Conservation (phyloP, 1,140 invertebrate species). For the Eulimnadia texana region DNA sequence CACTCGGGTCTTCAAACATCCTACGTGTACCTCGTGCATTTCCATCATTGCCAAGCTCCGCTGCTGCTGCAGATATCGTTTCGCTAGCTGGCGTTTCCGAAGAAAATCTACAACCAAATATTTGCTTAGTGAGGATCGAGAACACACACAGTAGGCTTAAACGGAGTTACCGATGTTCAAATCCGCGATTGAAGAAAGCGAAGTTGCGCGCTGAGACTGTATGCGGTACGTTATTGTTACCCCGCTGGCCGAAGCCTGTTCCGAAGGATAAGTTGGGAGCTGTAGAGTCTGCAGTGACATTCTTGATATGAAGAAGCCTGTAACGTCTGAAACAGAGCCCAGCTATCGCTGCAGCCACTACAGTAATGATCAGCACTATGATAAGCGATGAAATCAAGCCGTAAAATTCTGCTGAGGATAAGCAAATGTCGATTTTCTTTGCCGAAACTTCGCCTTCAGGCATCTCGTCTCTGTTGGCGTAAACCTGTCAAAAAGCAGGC, state of each 20-base stretch:
- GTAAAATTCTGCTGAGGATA: slow-evolving; percentile 58
- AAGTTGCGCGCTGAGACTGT: slow-evolving; percentile 20
- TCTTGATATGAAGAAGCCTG: slow-evolving; percentile 51
- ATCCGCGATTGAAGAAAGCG: slow-evolving; percentile 25
- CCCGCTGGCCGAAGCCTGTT: slow-evolving; percentile 16
- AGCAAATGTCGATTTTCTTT: slow-evolving; percentile 43
- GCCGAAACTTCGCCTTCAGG: slow-evolving; percentile 38
- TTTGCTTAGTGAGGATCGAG: background rate
- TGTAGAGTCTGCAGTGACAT: slow-evolving; percentile 38
- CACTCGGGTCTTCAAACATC: slow-evolving; percentile 64
- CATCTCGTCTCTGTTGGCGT: slow-evolving; percentile 55
- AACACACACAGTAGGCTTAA: background rate
- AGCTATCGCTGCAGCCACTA: slow-evolving; percentile 44
- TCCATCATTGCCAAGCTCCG: background rate
- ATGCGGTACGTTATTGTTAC: slow-evolving; percentile 15
- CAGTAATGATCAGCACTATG: slow-evolving; percentile 47
- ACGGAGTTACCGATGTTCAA: slow-evolving; percentile 22
- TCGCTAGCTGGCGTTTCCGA: background rate
- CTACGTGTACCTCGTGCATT: background rate
- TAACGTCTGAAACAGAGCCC: slow-evolving; percentile 53
- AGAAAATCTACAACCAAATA: background rate
- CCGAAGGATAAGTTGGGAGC: slow-evolving; percentile 12
- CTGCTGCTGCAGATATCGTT: background rate
- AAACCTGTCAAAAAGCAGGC: slow-evolving; percentile 41
- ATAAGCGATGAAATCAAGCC: slow-evolving; percentile 53